These are phyloP conservation scores for Steinernema hermaphroditum DNA, from an alignment of 2,888 invertebrate genomes.

Conservation along the genomic window DNA sequence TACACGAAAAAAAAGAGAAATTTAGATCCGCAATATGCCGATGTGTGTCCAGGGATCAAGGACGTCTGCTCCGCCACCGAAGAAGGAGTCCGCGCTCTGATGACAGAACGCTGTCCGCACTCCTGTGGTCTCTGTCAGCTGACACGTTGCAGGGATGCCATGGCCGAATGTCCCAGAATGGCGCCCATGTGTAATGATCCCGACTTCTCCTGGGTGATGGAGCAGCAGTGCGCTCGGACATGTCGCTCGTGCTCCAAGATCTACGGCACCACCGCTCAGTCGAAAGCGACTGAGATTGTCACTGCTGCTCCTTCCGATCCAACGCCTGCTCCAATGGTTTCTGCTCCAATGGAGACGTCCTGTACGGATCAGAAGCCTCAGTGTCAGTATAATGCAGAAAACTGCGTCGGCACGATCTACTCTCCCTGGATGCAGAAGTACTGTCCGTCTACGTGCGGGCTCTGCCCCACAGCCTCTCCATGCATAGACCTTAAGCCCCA, in stretches of 20 bases:
- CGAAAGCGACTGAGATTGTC: too few species aligned
- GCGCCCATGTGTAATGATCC: neutral
- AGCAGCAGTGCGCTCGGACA: conserved; percentile 5
- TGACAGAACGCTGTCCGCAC: neutral
- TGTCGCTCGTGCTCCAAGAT: neutral
- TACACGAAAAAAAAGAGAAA: neutral
- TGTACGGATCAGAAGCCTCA: neutral
- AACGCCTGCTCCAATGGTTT: neutral
- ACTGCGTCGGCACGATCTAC: neutral
- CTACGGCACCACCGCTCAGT: neutral
- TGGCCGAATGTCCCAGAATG: neutral
- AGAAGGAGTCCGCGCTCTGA: neutral
- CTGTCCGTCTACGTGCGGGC: neutral
- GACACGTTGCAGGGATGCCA: neutral
- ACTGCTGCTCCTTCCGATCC: neutral
- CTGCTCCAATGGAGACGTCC: neutral
- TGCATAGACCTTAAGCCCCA: neutral
- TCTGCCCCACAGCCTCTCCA: neutral
- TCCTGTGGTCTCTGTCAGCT: neutral
- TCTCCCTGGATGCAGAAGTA: neutral
- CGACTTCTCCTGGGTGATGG: neutral
- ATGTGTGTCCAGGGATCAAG: neutral
- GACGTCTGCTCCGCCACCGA: neutral
- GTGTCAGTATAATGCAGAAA: neutral
- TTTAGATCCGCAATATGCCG: neutral